These are phyloP conservation scores for Steromphala cineraria DNA, from an alignment of 2,888 invertebrate genomes.

Conservation along the genomic window DNA sequence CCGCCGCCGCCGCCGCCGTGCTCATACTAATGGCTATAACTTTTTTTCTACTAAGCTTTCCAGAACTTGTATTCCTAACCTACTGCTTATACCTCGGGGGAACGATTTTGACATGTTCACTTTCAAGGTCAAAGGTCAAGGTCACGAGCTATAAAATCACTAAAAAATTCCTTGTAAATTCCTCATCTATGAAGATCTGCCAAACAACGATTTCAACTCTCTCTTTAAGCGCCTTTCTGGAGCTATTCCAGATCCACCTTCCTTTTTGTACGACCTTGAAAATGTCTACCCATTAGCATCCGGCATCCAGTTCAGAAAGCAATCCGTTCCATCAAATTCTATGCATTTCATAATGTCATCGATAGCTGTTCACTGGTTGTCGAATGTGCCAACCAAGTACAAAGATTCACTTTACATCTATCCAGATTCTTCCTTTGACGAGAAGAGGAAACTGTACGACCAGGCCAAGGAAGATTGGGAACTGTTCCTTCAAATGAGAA, in stretches of 20 bases:
- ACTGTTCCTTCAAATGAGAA: background rate
- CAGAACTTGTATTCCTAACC: no score
- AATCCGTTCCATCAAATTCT: background rate
- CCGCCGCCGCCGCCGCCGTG: no score
- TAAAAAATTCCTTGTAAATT: no score
- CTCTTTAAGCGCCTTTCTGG: background rate
- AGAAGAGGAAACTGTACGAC: background rate
- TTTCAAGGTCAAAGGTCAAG: no score
- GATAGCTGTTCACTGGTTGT: background rate
- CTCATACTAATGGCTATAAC: no score
- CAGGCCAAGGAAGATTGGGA: background rate
- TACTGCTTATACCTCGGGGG: no score
- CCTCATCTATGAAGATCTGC: background rate
- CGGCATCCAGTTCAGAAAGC: background rate
- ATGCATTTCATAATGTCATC: background rate
- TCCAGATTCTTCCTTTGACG: background rate
- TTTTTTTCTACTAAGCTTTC: no score
- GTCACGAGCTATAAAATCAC: no score
- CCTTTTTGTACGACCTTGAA: background rate
- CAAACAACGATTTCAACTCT: background rate
- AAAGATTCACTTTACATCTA: background rate
- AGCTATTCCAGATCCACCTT: background rate
- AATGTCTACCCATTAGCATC: background rate
- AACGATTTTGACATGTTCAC: no score
- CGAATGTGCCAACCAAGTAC: background rate